Evolutionary conservation across 2,888 invertebrate genomes (phyloP).

Genomic region (Hermaeophaga mercurialis): DNA sequence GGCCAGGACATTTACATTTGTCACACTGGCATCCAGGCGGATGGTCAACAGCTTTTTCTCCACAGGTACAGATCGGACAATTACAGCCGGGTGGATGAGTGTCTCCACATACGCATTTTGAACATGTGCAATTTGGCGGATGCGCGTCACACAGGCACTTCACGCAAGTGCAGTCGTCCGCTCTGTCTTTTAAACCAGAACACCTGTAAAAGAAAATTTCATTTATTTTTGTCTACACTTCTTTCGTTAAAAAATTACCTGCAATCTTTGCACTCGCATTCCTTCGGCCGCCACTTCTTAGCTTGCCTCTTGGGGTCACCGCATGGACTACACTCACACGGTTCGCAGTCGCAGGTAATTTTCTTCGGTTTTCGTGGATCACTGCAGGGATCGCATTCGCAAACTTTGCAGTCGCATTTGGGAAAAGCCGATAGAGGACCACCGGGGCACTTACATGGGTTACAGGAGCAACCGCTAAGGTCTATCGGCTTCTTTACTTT

Average conservation of each 20-base stretch:
- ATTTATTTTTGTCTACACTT: background rate
- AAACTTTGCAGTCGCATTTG: slow-evolving; percentile 14
- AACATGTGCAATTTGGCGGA: slow-evolving; percentile 12
- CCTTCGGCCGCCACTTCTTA: slow-evolving; percentile 13
- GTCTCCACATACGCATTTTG: slow-evolving; percentile 10
- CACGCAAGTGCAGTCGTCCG: slow-evolving; percentile 1
- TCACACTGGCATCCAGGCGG: slow-evolving; percentile 22
- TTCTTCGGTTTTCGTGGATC: slow-evolving; percentile 4
- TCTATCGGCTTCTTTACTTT: slow-evolving; percentile 1
- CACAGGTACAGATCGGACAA: slow-evolving; percentile 19
- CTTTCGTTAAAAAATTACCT: background rate
- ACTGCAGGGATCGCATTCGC: slow-evolving; percentile 14
- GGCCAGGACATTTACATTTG: slow-evolving; percentile 20
- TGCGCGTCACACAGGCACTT: slow-evolving; percentile 7
- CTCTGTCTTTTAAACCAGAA: background rate
- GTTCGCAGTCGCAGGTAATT: slow-evolving; percentile 22
- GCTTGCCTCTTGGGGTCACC: slow-evolving; percentile 21
- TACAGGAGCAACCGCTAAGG: slow-evolving; percentile 6
- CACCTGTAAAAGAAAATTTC: background rate
- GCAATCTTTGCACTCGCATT: slow-evolving; percentile 27
- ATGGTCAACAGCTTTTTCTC: background rate
- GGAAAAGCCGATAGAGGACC: slow-evolving; percentile 2
- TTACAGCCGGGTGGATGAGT: slow-evolving; percentile 1
- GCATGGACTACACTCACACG: slow-evolving; percentile 28
- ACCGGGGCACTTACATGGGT: slow-evolving; percentile 1